Percentiles rank a stretch among this genome's conserved stretches.
These are phyloP conservation scores for Cerastis leucographa DNA, from an alignment of 2,888 invertebrate species.

Conservation along the genomic window DNA sequence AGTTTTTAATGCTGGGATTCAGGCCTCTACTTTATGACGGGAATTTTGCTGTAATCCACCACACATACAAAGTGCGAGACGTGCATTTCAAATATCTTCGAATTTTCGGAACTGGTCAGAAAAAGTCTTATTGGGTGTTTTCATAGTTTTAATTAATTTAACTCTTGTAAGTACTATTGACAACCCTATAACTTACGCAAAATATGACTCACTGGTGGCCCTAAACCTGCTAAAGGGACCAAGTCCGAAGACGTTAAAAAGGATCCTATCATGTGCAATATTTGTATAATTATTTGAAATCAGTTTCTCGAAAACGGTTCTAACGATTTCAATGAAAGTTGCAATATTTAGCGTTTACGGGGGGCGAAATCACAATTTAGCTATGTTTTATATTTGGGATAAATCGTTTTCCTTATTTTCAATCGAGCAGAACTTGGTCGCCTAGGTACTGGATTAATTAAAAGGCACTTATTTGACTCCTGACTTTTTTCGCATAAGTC, in stretches of 20 bases:
- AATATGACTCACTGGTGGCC: slow-evolving; percentile 22
- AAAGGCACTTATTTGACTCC: too few relatives aligned
- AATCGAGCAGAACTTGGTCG: too few relatives aligned
- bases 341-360: too few relatives aligned
- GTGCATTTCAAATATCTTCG: background rate
- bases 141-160: background rate
- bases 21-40: background rate
- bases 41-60: background rate
- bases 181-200: slow-evolving; percentile 29
- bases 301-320: too few relatives aligned
- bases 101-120: background rate
- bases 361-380: too few relatives aligned
- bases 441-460: too few relatives aligned
- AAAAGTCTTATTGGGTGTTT: background rate
- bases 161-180: background rate
- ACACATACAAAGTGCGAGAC: background rate
- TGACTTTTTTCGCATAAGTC: too few relatives aligned
- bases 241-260: background rate
- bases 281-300: too few relatives aligned
- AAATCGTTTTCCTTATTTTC: too few relatives aligned
- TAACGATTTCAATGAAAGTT: too few relatives aligned
- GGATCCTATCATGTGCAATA: too few relatives aligned
- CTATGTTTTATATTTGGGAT: too few relatives aligned
- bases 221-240: slow-evolving; percentile 5
- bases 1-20: background rate